These are phyloP conservation scores for Sciaenops ocellatus DNA, from an alignment of 2,797 vertebrate species.

Conservation along the genomic window DNA sequence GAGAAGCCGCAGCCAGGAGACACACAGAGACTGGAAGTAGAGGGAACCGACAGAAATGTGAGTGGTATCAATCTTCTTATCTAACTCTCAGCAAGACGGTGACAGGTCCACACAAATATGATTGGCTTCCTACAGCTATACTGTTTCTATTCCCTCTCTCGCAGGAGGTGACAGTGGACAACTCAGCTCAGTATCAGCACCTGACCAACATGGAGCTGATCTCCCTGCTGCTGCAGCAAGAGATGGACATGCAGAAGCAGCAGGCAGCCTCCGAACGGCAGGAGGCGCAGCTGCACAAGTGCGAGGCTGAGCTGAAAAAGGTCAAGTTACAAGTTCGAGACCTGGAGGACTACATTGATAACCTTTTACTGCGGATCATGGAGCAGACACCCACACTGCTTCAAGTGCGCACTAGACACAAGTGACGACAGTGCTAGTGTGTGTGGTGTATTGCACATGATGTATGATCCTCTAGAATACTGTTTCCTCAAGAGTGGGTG, in stretches of 20 bases:
- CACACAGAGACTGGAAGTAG: neutral
- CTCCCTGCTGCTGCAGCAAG: constrained; percentile 92
- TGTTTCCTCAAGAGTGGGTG: constrained; percentile 9
- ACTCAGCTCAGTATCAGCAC: constrained; percentile 90
- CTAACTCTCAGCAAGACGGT: neutral
- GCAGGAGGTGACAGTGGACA: constrained; percentile 79
- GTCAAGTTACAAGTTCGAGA: constrained; percentile 91
- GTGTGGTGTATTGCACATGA: constrained; percentile 11
- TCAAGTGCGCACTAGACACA: constrained; percentile 89
- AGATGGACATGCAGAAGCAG: constrained; percentile 91
- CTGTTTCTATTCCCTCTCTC: neutral
- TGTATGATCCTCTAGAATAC: constrained; percentile 11
- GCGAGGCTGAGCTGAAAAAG: constrained; percentile 91
- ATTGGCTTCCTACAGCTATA: too few relatives aligned
- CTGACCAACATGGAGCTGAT: constrained; percentile 97
- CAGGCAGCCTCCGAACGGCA: constrained; percentile 78
- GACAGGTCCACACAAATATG: neutral
- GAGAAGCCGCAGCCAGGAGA: neutral
- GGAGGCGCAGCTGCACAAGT: constrained; percentile 85
- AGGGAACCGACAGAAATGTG: too few relatives aligned
- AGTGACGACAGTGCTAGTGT: constrained; percentile 70
- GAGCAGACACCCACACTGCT: constrained; percentile 96
- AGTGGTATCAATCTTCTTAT: neutral
- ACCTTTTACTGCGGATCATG: constrained; percentile 96
- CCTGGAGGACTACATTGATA: constrained; percentile 98